phyloP scores from a whole-genome alignment of 2,113 vertebrate genomes.

The Numenius arquata region DNA sequence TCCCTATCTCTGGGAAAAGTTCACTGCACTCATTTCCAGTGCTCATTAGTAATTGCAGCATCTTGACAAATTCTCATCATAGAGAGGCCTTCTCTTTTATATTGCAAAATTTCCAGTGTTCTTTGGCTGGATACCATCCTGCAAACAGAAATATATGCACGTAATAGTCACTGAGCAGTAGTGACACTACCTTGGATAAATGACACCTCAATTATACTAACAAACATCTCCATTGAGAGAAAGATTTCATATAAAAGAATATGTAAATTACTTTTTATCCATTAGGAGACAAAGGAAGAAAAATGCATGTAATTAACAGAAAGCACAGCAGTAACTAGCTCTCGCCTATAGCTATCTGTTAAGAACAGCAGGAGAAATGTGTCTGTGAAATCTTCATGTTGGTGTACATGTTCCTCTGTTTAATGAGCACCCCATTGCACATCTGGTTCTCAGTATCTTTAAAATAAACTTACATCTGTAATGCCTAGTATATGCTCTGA shows the following conservation, averaged over 20 bases:
- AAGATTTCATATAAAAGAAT: background rate
- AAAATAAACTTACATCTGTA: background rate
- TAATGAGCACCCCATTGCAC: background rate
- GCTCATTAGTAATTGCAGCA: background rate
- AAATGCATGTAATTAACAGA: conserved; percentile 10
- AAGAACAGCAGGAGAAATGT: background rate
- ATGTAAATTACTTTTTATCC: background rate
- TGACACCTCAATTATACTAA: background rate
- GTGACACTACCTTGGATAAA: background rate
- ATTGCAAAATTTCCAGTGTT: background rate
- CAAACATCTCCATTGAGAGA: background rate
- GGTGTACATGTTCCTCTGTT: background rate
- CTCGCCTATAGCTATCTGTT: background rate
- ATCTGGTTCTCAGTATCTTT: background rate
- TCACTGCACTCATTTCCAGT: background rate
- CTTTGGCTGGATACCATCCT: background rate
- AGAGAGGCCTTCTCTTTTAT: background rate
- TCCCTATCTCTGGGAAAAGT: background rate
- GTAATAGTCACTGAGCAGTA: background rate
- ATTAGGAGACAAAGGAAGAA: background rate
- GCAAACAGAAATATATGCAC: background rate
- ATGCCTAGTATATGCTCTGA: background rate
- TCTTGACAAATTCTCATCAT: background rate
- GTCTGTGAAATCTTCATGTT: background rate
- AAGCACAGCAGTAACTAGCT: background rate